Conservation (phyloP, 2,113 vertebrate genomes). For the Climacteris rufus region DNA sequence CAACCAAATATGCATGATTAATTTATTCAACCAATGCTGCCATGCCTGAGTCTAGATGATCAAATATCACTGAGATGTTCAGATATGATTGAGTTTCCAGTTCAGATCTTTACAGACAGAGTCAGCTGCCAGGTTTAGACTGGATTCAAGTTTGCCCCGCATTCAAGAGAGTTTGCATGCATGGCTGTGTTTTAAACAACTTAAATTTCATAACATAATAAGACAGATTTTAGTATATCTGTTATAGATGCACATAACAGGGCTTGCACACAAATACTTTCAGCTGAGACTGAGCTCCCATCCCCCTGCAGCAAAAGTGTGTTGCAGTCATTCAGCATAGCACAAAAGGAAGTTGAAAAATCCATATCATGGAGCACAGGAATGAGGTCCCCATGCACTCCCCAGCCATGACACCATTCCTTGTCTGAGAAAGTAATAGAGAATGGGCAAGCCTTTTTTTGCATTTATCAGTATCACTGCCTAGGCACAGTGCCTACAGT, state of each 20-base stretch:
- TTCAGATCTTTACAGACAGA: not conserved
- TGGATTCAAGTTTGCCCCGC: not conserved
- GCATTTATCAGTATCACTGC: not conserved
- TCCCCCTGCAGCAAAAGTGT: not conserved
- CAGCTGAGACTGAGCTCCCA: not conserved
- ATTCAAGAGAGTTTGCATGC: not conserved
- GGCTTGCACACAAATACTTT: not conserved
- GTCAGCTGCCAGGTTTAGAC: not conserved
- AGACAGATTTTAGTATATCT: not conserved
- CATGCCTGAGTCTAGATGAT: not conserved
- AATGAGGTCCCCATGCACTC: not conserved
- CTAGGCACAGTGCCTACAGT: not conserved
- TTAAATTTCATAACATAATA: not conserved
- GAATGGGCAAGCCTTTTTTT: not conserved
- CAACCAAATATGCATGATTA: not conserved
- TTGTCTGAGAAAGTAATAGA: not conserved
- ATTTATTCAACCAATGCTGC: not conserved
- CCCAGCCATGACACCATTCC: not conserved
- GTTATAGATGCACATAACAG: not conserved
- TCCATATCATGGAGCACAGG: not conserved
- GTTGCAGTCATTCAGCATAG: not conserved
- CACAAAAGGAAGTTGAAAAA: not conserved
- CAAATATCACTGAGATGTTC: not conserved
- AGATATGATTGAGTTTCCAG: not conserved
- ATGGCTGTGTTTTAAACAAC: not conserved